Conservation (phyloP, 1,140 invertebrate genomes). For the Micrasema minimum region DNA sequence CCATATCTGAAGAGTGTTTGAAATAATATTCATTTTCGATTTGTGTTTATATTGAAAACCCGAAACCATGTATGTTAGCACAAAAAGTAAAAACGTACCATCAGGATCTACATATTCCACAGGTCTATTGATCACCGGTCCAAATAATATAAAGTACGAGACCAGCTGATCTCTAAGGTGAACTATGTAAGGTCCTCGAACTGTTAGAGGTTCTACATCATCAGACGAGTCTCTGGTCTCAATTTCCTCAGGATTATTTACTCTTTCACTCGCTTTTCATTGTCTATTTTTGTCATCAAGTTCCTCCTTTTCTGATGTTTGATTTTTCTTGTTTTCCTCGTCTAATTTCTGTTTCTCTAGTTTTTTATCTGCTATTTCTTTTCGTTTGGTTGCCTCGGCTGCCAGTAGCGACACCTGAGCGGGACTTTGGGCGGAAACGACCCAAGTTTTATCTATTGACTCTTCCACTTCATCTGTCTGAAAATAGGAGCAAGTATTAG, state of each 20-base stretch:
- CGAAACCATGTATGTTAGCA: no score
- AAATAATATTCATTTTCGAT: no score
- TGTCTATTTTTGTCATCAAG: not conserved
- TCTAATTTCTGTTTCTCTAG: conserved; percentile 9
- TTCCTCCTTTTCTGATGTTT: conserved; percentile 1
- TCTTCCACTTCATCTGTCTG: conserved; percentile 77
- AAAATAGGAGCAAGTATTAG: conserved; percentile 54
- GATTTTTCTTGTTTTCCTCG: not conserved
- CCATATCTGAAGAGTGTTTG: no score
- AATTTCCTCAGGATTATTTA: conserved; percentile 4
- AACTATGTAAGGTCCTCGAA: conserved; percentile 88
- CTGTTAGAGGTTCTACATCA: conserved; percentile 73
- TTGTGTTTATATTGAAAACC: no score
- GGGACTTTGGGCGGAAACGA: conserved; percentile 88
- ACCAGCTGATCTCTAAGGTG: conserved; percentile 81
- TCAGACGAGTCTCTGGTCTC: not conserved
- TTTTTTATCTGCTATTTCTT: conserved; percentile 17
- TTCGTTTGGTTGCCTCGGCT: conserved; percentile 71
- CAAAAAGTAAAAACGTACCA: conserved; percentile 66
- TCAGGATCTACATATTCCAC: conserved; percentile 67
- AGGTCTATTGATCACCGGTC: conserved; percentile 62
- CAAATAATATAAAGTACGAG: conserved; percentile 87
- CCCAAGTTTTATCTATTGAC: conserved; percentile 91
- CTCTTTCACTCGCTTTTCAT: not conserved
- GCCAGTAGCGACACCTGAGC: conserved; percentile 79